A percentile compares a stretch with the other conserved stretches of the same genome.
Conservation (phyloP, 2,113 vertebrate genomes). For the Hyperopisus bebe region DNA sequence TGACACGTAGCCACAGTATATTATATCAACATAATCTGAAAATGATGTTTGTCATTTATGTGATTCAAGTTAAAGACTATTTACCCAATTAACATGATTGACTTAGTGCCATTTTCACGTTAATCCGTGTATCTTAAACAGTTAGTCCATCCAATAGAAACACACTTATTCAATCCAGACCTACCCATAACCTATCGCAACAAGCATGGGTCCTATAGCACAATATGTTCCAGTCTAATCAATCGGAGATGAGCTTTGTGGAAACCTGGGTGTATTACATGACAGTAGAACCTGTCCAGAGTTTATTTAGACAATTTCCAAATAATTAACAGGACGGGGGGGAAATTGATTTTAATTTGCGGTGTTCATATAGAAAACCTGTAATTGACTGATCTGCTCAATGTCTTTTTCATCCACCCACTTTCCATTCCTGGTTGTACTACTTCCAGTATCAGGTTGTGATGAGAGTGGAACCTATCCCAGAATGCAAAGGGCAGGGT, state of each 20-base stretch:
- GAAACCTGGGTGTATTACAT: not conserved
- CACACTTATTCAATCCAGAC: not conserved
- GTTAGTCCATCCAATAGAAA: not conserved
- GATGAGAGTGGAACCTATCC: not conserved
- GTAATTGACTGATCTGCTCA: not conserved
- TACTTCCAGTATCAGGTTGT: not conserved
- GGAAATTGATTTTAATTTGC: not conserved
- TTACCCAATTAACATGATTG: not conserved
- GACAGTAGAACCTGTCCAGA: not conserved
- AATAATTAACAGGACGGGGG: not conserved
- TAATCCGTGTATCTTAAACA: not conserved
- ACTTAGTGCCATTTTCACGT: not conserved
- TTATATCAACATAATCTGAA: not conserved
- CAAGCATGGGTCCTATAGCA: not conserved
- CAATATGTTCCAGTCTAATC: not conserved
- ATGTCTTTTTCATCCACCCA: not conserved
- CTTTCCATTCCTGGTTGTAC: not conserved
- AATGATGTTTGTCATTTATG: not conserved
- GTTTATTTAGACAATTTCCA: not conserved
- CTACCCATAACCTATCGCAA: not conserved
- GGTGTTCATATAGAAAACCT: not conserved
- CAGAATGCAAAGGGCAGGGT: not conserved
- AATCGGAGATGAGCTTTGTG: not conserved
- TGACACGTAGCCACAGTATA: constrained; percentile 1
- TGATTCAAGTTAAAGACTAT: not conserved